Percentiles rank a stretch among this genome's conserved stretches.
phyloP scores from a whole-genome alignment of 2,888 invertebrate species.

The Polyploca ridens region DNA sequence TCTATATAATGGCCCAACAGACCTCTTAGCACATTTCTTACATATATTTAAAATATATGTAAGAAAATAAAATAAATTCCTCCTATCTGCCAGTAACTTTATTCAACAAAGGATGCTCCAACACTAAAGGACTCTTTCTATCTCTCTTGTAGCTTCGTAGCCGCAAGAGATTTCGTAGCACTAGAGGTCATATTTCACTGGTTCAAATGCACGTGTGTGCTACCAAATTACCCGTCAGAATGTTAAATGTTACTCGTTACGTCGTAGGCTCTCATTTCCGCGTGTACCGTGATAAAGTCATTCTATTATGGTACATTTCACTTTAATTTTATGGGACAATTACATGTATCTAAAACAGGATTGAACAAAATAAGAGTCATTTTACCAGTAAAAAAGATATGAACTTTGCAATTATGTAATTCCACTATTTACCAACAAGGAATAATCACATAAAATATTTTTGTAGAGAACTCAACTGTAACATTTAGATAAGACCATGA shows the following conservation, averaged over 20 bases:
- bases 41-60: too few species aligned
- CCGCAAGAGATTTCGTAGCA: conserved; percentile 18
- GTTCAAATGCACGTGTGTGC: conserved; percentile 49
- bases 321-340: neutral
- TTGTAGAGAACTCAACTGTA: too few species aligned
- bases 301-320: conserved; percentile 4
- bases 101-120: conserved; percentile 2
- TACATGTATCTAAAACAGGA: too few species aligned
- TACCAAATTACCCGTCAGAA: conserved; percentile 75
- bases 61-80: neutral
- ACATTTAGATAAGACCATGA: too few species aligned
- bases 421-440: too few species aligned
- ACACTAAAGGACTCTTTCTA: conserved; percentile 1
- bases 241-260: conserved; percentile 62
- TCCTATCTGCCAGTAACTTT: neutral
- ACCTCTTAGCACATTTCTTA: neutral
- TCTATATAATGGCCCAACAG: neutral
- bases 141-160: conserved; percentile 8
- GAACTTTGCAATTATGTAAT: too few species aligned
- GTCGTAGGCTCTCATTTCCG: conserved; percentile 15
- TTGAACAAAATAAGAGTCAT: too few species aligned
- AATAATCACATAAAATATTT: too few species aligned
- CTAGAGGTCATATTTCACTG: conserved; percentile 50
- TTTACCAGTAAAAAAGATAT: too few species aligned
- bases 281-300: neutral